Percentiles rank a stretch among this genome's conserved stretches.
These are phyloP conservation scores for Semibalanus balanoides DNA, from an alignment of 1,140 invertebrate species.

Conservation along the genomic window DNA sequence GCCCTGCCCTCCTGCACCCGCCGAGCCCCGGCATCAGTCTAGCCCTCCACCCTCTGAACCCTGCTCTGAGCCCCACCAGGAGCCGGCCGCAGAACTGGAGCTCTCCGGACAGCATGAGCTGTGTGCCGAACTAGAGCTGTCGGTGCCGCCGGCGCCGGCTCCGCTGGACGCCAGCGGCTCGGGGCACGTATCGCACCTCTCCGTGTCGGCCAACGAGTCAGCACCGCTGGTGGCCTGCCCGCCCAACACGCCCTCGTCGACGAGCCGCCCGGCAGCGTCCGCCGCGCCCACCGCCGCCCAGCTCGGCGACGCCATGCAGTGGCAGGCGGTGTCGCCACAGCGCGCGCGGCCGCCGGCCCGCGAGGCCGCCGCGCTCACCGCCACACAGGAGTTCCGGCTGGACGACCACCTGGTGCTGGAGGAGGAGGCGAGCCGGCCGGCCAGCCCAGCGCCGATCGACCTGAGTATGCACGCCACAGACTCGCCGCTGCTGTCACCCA, in stretches of 20 bases:
- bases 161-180: neutral
- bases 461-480: neutral
- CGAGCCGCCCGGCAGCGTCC: no score
- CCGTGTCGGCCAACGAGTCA: neutral
- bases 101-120: no score
- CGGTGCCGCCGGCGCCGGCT: no score
- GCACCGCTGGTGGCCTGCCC: neutral
- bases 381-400: neutral
- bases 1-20: no score
- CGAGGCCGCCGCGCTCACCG: no score
- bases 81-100: no score
- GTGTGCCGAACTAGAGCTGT: no score
- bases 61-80: no score
- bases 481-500: neutral
- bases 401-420: neutral
- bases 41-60: no score
- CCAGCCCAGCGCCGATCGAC: neutral
- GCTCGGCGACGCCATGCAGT: neutral
- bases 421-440: neutral
- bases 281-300: neutral
- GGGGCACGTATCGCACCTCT: neutral
- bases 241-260: neutral
- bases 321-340: neutral
- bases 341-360: no score
- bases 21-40: no score